Evolutionary conservation across 2,797 vertebrate genomes (phyloP).

Genomic region (Anas flavirostris): DNA sequence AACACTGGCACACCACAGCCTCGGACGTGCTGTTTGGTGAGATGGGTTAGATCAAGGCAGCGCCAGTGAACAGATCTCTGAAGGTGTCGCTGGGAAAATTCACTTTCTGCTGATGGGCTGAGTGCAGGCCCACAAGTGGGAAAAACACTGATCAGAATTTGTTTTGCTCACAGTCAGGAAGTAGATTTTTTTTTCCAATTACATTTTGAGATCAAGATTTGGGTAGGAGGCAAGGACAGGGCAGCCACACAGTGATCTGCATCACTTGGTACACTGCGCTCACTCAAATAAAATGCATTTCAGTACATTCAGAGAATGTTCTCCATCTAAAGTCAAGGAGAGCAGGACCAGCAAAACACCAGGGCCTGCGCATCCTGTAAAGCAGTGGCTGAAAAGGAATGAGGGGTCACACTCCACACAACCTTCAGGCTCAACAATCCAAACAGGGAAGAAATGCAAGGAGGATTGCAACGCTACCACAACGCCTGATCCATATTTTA

Average conservation of each 20-base stretch:
- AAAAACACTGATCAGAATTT: accelerated
- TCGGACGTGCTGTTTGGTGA: too few relatives aligned
- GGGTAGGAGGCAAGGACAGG: not conserved
- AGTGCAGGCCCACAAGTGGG: not conserved
- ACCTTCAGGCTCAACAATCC: not conserved
- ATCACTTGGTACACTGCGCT: not conserved
- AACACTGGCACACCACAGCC: not conserved
- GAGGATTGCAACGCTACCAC: not conserved
- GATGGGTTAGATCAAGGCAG: not conserved
- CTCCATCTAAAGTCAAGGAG: not conserved
- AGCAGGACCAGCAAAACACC: not conserved
- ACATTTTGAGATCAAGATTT: not conserved
- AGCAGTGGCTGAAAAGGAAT: not conserved
- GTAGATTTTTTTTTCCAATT: not conserved
- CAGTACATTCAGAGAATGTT: not conserved
- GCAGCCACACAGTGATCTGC: not conserved
- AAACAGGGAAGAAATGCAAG: not conserved
- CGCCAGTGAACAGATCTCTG: not conserved
- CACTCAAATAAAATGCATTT: not conserved
- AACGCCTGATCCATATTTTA: not conserved
- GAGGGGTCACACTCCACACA: not conserved
- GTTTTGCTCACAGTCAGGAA: not conserved
- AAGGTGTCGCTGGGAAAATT: not conserved
- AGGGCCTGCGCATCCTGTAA: too few relatives aligned
- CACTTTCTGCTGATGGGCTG: not conserved